Percentiles rank a stretch among this genome's conserved stretches.
These are phyloP conservation scores for Parazoanthus atlanticus DNA, from an alignment of 92 coral and sea anemone genomes.

Conservation along the genomic window DNA sequence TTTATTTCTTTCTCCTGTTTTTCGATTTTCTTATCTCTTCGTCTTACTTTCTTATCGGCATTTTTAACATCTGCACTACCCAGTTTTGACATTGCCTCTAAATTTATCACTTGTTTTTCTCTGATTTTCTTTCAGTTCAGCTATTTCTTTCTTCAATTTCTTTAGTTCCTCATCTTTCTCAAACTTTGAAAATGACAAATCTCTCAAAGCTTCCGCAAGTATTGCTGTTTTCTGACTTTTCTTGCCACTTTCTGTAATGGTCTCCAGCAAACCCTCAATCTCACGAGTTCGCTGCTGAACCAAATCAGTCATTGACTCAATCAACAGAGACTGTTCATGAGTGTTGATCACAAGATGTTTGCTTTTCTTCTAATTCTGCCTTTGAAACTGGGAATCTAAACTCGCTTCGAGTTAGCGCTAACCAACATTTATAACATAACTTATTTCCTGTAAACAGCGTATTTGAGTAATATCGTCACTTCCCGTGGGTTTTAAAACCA, in stretches of 20 bases:
- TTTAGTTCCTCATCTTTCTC: background rate
- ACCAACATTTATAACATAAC: no score
- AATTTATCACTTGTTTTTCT: background rate
- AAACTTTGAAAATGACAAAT: slow-evolving; percentile 8
- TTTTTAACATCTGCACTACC: background rate
- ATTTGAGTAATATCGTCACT: no score
- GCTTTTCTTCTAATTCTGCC: background rate
- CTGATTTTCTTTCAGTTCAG: slow-evolving; percentile 16
- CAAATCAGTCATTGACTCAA: background rate
- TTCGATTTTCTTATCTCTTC: background rate
- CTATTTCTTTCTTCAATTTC: slow-evolving; percentile 23
- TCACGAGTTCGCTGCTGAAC: slow-evolving; percentile 1
- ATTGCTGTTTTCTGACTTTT: background rate
- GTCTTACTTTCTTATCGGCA: slow-evolving; percentile 1
- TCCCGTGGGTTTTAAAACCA: no score
- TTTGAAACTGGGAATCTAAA: slow-evolving; percentile 20
- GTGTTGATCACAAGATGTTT: background rate
- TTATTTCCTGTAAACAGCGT: no score
- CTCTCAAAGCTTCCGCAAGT: slow-evolving; percentile 15
- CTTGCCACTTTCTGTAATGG: slow-evolving; percentile 23
- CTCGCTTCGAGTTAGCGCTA: background rate
- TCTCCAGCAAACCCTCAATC: slow-evolving; percentile 8
- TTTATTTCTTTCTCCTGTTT: background rate
- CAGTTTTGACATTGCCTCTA: background rate
- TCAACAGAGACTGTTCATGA: slow-evolving; percentile 1